A percentile compares a stretch with the other conserved stretches of the same genome.
These are phyloP conservation scores for Copsychus sechellarum DNA, from an alignment of 2,113 vertebrate species.

Conservation along the genomic window DNA sequence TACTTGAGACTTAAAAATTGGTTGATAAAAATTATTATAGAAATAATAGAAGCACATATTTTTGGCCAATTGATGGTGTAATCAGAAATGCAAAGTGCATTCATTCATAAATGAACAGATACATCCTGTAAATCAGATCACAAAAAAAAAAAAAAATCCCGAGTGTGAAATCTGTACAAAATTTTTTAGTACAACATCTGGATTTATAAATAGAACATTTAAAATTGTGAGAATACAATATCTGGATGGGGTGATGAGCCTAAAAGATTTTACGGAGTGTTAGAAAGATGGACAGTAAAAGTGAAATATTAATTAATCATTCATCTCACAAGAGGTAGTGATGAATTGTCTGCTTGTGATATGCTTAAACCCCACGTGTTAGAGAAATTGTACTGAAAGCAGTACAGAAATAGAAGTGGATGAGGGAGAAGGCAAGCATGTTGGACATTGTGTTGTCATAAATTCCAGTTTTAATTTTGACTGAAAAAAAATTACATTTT, in stretches of 20 bases:
- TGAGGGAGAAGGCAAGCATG: not conserved
- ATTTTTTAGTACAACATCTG: not conserved
- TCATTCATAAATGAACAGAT: not conserved
- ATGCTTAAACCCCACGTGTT: not conserved
- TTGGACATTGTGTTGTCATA: not conserved
- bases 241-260: not conserved
- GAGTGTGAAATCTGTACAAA: not conserved
- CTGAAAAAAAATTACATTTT: not conserved
- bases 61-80: not conserved
- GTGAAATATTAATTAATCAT: not conserved
- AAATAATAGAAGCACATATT: not conserved
- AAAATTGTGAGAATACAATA: not conserved
- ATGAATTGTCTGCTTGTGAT: not conserved
- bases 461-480: not conserved
- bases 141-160: not conserved
- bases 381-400: not conserved
- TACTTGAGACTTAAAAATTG: not conserved
- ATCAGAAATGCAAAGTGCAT: not conserved
- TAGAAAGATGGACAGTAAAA: not conserved
- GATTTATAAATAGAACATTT: not conserved
- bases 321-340: not conserved
- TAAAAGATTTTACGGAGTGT: not conserved
- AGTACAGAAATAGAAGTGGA: not conserved
- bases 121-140: not conserved
- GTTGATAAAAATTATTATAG: not conserved